Conservation (phyloP, 1,140 invertebrate species). For the Lutraria rhynchaena region DNA sequence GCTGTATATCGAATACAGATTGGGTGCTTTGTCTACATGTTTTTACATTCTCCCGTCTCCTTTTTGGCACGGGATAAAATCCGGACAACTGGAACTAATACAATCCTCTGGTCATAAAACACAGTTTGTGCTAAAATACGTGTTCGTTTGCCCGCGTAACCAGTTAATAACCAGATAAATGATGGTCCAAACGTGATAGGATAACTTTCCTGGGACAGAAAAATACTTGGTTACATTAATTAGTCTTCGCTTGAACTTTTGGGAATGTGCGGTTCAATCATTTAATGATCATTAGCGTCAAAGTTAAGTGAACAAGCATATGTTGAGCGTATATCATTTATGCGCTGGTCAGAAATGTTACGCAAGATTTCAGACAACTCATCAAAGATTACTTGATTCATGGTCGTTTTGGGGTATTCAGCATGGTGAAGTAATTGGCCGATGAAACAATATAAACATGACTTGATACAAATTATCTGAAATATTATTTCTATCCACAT, state of each 20-base stretch:
- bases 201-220: constrained; percentile 9
- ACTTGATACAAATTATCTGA: too few species aligned
- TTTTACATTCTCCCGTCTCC: too few species aligned
- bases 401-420: constrained; percentile 26
- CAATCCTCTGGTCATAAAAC: too few species aligned
- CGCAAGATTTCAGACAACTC: constrained; percentile 36
- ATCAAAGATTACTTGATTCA: constrained; percentile 18
- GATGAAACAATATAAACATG: background rate
- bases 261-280: constrained; percentile 46
- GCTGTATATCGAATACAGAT: too few species aligned
- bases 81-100: too few species aligned
- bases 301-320: constrained; percentile 20
- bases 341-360: constrained; percentile 45
- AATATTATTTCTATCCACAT: too few species aligned
- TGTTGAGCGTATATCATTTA: constrained; percentile 49
- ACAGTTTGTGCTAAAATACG: too few species aligned
- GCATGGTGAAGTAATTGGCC: background rate
- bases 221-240: constrained; percentile 45
- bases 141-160: background rate
- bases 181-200: constrained; percentile 5
- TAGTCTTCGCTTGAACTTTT: constrained; percentile 38
- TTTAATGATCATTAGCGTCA: constrained; percentile 52
- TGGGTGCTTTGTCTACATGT: too few species aligned
- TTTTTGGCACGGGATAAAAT: too few species aligned
- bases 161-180: constrained; percentile 21